Percentiles rank a stretch among this genome's conserved stretches.
These are phyloP conservation scores for Tanytarsus gracilentus DNA, from an alignment of 2,888 invertebrate species.

Conservation along the genomic window DNA sequence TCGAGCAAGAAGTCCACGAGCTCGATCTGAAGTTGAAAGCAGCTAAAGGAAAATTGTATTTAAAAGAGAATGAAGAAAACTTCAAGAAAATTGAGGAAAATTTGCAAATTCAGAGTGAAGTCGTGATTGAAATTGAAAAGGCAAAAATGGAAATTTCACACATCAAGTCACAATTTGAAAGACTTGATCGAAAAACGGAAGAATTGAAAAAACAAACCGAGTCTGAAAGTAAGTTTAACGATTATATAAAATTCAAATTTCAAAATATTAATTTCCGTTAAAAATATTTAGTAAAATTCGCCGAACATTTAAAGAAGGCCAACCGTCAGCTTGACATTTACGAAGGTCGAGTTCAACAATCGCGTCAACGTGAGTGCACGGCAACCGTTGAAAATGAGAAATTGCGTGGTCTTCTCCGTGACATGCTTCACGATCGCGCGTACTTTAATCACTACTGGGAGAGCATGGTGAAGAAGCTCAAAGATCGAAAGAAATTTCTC, in stretches of 20 bases:
- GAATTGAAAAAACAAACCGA: constrained; percentile 38
- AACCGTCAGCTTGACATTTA: constrained; percentile 36
- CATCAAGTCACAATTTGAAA: constrained; percentile 38
- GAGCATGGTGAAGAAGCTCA: constrained; percentile 38
- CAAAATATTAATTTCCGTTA: background rate
- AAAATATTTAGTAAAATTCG: constrained; percentile 36
- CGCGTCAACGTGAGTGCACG: constrained; percentile 38
- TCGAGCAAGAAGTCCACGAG: constrained; percentile 35
- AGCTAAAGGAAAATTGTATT: constrained; percentile 37
- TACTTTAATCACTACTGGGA: constrained; percentile 39
- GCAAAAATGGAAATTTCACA: constrained; percentile 37
- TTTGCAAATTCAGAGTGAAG: constrained; percentile 38
- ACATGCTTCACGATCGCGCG: constrained; percentile 37
- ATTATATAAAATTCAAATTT: background rate
- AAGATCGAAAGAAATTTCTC: constrained; percentile 40
- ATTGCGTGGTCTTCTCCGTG: constrained; percentile 36
- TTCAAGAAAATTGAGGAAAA: constrained; percentile 37
- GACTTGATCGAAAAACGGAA: constrained; percentile 37
- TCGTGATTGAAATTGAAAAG: constrained; percentile 36
- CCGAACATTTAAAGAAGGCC: constrained; percentile 35
- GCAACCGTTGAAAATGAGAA: constrained; percentile 37
- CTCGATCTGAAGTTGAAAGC: constrained; percentile 39
- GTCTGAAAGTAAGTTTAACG: constrained; percentile 34
- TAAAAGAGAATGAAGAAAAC: constrained; percentile 33
- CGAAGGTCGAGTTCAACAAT: constrained; percentile 40